Evolutionary conservation across 2,113 vertebrate species (phyloP), one percentile per base, ranked within the genome.

Genomic region (Paralichthys olivaceus): DNA sequence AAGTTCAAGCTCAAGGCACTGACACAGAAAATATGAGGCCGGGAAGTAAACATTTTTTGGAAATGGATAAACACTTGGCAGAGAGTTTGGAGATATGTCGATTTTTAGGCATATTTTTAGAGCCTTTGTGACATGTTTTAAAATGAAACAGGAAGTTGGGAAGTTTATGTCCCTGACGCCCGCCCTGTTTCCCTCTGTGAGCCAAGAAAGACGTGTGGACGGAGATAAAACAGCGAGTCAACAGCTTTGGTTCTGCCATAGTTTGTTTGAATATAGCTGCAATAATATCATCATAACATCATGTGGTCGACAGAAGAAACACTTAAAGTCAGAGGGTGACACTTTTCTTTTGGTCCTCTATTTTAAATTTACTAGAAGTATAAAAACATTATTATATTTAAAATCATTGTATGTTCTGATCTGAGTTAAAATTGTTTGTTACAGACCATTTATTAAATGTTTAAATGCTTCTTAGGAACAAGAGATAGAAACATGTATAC

Each of bases 101-200:
- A 87, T 88, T 87, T 87, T 86, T 32, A 15, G 65, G 55, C 69
- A 81, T 94, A 93, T 93, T 93, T 94, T 92, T 93, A 93, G 91
- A 88, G 83, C 80, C 85, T 91, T 91, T 91, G 93, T 90, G 78
- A 91, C 72, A 92, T 88, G 86, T 87, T 93, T 92, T 79, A 85
- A 93, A 93, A 89, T 88, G 88, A 92, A 93, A 87, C 90, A 92
- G 91, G 93, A 94, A 93, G 89, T 79, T 66, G 84, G 88, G 85
- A 93, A 80, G 81, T 90, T 91, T 90, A 88, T 89, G 80, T 78
- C 76, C 67, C 15, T 83, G 85, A 83, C 75, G 68, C 87, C 92
- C 86, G 68, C 72, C 82, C 73, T 53, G 57, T 77, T 91, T 86
- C 85, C 86, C 81, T 74, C 64, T 14, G 26, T 54, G 58, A 68